Conservation (phyloP, 2,888 invertebrate genomes). For the Drosophila nr. fundita region DNA sequence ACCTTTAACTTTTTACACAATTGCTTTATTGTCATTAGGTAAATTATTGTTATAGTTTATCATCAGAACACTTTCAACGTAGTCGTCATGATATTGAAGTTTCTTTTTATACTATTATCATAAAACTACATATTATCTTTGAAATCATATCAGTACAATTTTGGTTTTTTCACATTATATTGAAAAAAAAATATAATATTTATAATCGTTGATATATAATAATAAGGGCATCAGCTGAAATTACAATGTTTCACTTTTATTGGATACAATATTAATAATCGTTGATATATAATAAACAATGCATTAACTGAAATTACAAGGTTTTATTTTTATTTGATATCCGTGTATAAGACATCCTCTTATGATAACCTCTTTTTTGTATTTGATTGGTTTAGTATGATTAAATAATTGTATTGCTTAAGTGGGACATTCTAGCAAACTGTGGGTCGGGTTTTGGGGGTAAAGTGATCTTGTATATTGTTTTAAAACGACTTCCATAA, state of each 20-base stretch:
- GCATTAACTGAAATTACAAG: conserved; percentile 2
- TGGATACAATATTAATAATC: conserved; percentile 17
- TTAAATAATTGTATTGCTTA: conserved; percentile 14
- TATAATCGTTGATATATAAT: conserved; percentile 12
- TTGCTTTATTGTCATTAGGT: conserved; percentile 67
- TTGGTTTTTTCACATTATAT: conserved; percentile 20
- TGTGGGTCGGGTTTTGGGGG: conserved; percentile 35
- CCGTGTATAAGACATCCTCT: neutral
- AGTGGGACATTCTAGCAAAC: conserved; percentile 26
- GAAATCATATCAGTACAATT: conserved; percentile 37
- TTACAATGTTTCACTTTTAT: neutral
- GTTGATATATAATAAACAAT: conserved; percentile 15
- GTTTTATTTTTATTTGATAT: conserved; percentile 1
- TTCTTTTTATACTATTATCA: conserved; percentile 11
- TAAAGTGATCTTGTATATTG: conserved; percentile 21
- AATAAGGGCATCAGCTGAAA: conserved; percentile 14
- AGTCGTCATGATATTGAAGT: conserved; percentile 34
- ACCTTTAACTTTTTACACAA: conserved; percentile 44
- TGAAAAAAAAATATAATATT: conserved; percentile 24
- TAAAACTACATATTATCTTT: conserved; percentile 16
- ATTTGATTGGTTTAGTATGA: conserved; percentile 8
- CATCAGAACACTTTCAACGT: conserved; percentile 36
- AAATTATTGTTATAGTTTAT: conserved; percentile 54
- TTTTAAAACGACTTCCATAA: conserved; percentile 58
- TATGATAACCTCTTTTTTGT: conserved; percentile 3